Conservation (phyloP, 2,888 invertebrate species). For the Eulithis testata region DNA sequence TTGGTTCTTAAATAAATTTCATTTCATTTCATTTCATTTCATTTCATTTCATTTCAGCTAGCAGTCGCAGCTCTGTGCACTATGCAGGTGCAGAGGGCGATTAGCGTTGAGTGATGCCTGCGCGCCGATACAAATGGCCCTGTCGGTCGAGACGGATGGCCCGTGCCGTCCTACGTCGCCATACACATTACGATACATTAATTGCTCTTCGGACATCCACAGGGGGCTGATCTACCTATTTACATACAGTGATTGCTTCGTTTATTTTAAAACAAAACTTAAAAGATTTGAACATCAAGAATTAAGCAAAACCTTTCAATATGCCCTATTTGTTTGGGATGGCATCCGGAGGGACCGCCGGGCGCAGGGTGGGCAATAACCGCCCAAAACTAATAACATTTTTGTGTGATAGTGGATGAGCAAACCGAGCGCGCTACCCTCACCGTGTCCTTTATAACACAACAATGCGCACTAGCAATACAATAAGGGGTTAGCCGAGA, state of each 20-base stretch:
- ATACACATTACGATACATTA: constrained; percentile 64
- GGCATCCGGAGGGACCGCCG: constrained; percentile 64
- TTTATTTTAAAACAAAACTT: not conserved
- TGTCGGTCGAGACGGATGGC: constrained; percentile 72
- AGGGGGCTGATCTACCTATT: constrained; percentile 21
- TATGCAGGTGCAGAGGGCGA: constrained; percentile 70
- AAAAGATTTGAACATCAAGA: constrained; percentile 34
- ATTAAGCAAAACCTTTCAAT: constrained; percentile 68
- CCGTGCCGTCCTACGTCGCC: constrained; percentile 46
- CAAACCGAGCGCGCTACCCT: constrained; percentile 69
- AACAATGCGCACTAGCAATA: constrained; percentile 75
- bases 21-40: too few species aligned
- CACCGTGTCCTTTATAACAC: constrained; percentile 71
- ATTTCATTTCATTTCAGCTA: too few species aligned
- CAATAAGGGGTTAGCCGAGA: constrained; percentile 69
- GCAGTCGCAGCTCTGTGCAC: constrained; percentile 34
- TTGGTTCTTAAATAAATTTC: too few species aligned
- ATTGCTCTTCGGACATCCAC: constrained; percentile 64
- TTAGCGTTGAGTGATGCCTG: constrained; percentile 73
- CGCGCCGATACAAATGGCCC: constrained; percentile 70
- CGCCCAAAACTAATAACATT: constrained; percentile 82
- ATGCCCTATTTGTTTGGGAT: constrained; percentile 66
- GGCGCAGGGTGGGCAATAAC: constrained; percentile 73
- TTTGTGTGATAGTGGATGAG: constrained; percentile 77
- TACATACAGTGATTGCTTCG: not conserved